A percentile compares a stretch with the other conserved stretches of the same genome.
These are phyloP conservation scores for Stegodyphus dumicola DNA, from an alignment of 1,140 invertebrate genomes.

Conservation along the genomic window DNA sequence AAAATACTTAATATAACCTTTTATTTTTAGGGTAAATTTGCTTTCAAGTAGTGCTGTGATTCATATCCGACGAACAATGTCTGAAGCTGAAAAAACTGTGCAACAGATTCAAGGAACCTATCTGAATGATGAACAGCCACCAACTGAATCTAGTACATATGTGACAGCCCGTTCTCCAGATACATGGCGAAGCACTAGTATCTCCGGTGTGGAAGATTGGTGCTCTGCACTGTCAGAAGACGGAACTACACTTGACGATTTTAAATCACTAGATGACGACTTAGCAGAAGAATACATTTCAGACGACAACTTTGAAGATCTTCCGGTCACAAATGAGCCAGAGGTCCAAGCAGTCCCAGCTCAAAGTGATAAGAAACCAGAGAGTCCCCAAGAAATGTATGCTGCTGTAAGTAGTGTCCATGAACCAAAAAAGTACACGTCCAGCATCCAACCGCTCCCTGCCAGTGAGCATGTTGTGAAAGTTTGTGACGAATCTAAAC, in stretches of 20 bases:
- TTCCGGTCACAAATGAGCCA: neutral
- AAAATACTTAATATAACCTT: neutral
- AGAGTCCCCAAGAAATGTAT: constrained; percentile 14
- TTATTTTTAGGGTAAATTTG: constrained; percentile 34
- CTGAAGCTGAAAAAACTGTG: constrained; percentile 30
- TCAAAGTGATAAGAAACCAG: neutral
- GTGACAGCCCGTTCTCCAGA: constrained; percentile 42
- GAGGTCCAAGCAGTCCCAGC: neutral
- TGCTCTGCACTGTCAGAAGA: constrained; percentile 30
- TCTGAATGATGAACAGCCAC: constrained; percentile 27
- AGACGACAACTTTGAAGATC: constrained; percentile 37
- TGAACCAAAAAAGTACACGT: constrained; percentile 10
- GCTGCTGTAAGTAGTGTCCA: constrained; percentile 8
- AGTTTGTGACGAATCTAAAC: neutral
- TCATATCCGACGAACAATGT: constrained; percentile 27
- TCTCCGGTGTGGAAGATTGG: constrained; percentile 56
- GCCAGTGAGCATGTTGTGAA: neutral
- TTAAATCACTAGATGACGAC: constrained; percentile 46
- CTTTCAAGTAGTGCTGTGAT: constrained; percentile 28
- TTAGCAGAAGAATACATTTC: constrained; percentile 35
- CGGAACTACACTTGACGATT: constrained; percentile 45
- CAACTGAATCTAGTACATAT: constrained; percentile 18
- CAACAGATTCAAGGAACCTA: constrained; percentile 33
- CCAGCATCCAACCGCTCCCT: constrained; percentile 1
- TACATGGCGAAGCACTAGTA: constrained; percentile 52